phyloP scores from a whole-genome alignment of 1,140 invertebrate species.

The Penaeus chinensis region DNA sequence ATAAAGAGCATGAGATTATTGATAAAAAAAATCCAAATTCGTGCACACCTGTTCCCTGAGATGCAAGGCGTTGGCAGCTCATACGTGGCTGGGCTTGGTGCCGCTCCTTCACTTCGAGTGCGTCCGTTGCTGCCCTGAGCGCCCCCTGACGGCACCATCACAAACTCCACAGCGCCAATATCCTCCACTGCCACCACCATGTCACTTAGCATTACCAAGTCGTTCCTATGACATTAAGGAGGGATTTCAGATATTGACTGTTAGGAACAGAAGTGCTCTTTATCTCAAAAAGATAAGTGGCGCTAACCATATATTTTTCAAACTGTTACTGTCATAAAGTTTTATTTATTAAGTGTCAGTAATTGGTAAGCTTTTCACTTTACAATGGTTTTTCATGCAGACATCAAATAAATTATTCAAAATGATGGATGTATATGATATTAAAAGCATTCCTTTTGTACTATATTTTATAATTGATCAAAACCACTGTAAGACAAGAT shows the following conservation, averaged over 20 bases:
- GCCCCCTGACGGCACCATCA: constrained; percentile 66
- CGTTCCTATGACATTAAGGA: constrained; percentile 65
- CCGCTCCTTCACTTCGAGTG: constrained; percentile 43
- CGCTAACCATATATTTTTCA: too few species aligned
- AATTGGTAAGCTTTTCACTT: too few species aligned
- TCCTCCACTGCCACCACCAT: constrained; percentile 94
- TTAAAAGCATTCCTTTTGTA: not conserved
- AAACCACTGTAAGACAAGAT: not conserved
- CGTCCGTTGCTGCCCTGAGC: constrained; percentile 30
- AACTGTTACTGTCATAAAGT: too few species aligned
- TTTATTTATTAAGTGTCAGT: too few species aligned
- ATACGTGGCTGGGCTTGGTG: constrained; percentile 35
- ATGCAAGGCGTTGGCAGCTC: constrained; percentile 65
- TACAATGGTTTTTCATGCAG: too few species aligned
- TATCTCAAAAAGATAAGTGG: too few species aligned
- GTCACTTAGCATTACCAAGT: constrained; percentile 92
- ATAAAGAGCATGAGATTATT: not conserved
- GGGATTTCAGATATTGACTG: not conserved
- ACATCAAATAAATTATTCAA: not conserved
- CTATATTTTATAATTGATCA: not conserved
- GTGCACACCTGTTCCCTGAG: constrained; percentile 65
- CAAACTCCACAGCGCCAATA: constrained; percentile 84
- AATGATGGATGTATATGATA: constrained; percentile 39
- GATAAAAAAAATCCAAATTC: not conserved
- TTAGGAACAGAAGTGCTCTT: too few species aligned